A percentile compares a stretch with the other conserved stretches of the same genome.
Evolutionary conservation across 2,888 invertebrate species (phyloP).

Genomic region (Leucophenga maculata): DNA sequence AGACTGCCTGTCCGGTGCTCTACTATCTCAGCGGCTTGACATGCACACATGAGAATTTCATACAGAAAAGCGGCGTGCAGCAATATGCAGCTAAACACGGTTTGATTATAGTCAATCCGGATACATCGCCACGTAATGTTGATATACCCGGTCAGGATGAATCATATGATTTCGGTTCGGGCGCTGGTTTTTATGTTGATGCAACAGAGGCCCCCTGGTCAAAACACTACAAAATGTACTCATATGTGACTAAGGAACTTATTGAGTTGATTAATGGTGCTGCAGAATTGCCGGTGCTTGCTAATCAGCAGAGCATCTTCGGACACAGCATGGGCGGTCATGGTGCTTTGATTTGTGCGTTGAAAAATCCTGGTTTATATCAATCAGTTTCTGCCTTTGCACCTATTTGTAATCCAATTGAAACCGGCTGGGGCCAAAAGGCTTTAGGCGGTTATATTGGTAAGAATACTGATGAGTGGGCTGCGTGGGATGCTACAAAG

Average conservation of each 20-base stretch:
- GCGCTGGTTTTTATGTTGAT: conserved; percentile 96
- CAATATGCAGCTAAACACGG: conserved; percentile 88
- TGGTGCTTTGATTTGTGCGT: conserved; percentile 90
- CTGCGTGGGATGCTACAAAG: conserved; percentile 90
- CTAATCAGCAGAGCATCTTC: conserved; percentile 81
- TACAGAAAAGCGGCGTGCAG: conserved; percentile 96
- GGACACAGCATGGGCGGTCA: conserved; percentile 99
- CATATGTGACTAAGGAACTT: conserved; percentile 92
- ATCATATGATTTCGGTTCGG: conserved; percentile 93
- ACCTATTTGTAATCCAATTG: conserved; percentile 91
- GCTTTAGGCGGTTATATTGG: conserved; percentile 88
- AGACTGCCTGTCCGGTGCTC: conserved; percentile 81
- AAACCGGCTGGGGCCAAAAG: conserved; percentile 90
- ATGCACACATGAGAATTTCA: conserved; percentile 96
- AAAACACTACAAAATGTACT: conserved; percentile 94
- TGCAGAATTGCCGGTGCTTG: conserved; percentile 79
- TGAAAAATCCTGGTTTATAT: conserved; percentile 92
- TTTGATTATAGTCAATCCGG: conserved; percentile 92
- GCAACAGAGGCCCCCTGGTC: conserved; percentile 94
- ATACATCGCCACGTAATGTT: conserved; percentile 94
- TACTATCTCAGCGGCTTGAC: conserved; percentile 94
- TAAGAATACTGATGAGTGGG: conserved; percentile 79
- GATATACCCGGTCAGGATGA: conserved; percentile 94
- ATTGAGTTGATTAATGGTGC: conserved; percentile 78
- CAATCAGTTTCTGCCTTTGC: conserved; percentile 94